A percentile compares a stretch with the other conserved stretches of the same genome.
These are phyloP conservation scores for Brachypterus glaber DNA, from an alignment of 2,888 invertebrate species.

Conservation along the genomic window DNA sequence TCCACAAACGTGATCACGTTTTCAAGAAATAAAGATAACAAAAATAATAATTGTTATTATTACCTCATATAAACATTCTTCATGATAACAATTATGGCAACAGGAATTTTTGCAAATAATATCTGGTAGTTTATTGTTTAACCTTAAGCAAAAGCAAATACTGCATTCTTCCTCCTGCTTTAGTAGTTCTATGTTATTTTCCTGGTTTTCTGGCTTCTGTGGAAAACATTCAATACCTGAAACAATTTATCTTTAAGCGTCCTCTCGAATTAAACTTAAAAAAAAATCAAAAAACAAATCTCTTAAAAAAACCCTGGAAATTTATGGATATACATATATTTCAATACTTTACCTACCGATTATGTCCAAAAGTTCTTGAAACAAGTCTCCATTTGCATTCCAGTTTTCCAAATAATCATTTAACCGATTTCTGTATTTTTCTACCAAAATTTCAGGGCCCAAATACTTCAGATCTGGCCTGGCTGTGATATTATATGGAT, in stretches of 20 bases:
- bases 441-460: constrained; percentile 35
- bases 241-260: constrained; percentile 11
- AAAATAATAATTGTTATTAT: constrained; percentile 8
- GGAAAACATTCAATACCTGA: constrained; percentile 33
- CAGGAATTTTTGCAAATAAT: constrained; percentile 35
- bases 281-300: constrained; percentile 7
- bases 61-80: constrained; percentile 40
- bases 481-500: constrained; percentile 31
- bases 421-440: constrained; percentile 27
- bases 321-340: not conserved
- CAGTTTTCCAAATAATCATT: constrained; percentile 36
- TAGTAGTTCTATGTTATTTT: constrained; percentile 23
- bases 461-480: constrained; percentile 39
- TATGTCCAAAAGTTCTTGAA: constrained; percentile 34
- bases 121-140: constrained; percentile 38
- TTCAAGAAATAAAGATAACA: constrained; percentile 3
- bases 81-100: constrained; percentile 38
- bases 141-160: constrained; percentile 37
- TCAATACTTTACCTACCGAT: constrained; percentile 30
- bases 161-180: constrained; percentile 35
- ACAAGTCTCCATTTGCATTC: constrained; percentile 29
- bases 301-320: not conserved
- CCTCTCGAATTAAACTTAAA: no score
- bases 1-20: no score
- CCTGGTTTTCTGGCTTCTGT: constrained; percentile 15